Base-by-base conservation (phyloP, 2,888 invertebrate genomes). In the Ferdinandea cuprea region DNA sequence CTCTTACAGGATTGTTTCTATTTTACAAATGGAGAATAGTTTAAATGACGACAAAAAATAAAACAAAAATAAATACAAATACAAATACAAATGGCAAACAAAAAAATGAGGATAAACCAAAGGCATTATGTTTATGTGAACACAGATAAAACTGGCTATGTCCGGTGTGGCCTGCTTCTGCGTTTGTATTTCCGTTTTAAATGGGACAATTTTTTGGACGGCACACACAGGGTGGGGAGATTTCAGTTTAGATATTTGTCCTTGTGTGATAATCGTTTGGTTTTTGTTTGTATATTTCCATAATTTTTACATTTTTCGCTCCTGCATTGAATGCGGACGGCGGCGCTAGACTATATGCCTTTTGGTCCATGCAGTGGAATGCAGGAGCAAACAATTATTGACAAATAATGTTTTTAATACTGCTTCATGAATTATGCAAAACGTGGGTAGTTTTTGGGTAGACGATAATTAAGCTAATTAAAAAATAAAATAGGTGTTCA, bases 81-180 rank as follows among this genome's bases (percentile, higher is more conserved):
- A n/a, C n/a, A n/a, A n/a, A n/a, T n/a, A n/a, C n/a, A n/a, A n/a
- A n/a, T n/a, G n/a, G n/a, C n/a, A n/a, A n/a, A n/a, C n/a, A n/a
- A n/a, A n/a, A n/a, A 56, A 37, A 37, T 9, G 54, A 71, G 65
- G 71, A 66, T 66, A 81, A 65, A 77, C 61, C 66, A 58, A 78
- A 56, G 77, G 78, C 68, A 78, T 83, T 83, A 78, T 72, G 68
- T 72, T 68, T 78, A 73, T 83, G 32, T 73, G 68, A 56, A 30
- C 48, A 58, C 46, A 69, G 83, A 83, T 83, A 78, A 72, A 66
- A 46, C 54, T 37, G 66, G 46, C 25, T 40, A 59, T 59, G 66
- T 72, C 65, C 81, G 66, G 58, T 78, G 72, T 78, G 72, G 78
- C 61, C 65, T 81, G 81, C 40, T 71, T 83, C 71, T 50, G 59